phyloP scores from a whole-genome alignment of 2,888 invertebrate genomes.

The Drosophila mettleri region DNA sequence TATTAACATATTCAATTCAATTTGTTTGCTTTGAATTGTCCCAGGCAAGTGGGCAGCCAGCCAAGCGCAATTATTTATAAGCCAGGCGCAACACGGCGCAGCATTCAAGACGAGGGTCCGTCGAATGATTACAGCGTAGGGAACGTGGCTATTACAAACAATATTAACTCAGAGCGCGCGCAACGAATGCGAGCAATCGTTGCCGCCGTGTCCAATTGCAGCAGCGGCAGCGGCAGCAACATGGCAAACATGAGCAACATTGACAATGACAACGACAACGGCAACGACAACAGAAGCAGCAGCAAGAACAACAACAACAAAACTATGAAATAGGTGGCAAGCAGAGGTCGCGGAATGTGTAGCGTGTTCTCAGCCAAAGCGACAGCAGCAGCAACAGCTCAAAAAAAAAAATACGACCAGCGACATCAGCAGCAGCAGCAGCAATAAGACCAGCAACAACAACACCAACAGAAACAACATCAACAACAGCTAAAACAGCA shows the following conservation, averaged over 20 bases:
- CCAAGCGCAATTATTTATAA: slow-evolving; percentile 53
- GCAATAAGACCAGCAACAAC: background rate
- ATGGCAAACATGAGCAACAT: slow-evolving; percentile 44
- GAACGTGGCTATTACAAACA: slow-evolving; percentile 78
- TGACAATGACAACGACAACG: slow-evolving; percentile 38
- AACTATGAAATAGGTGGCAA: slow-evolving; percentile 78
- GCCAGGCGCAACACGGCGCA: background rate
- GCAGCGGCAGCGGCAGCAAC: slow-evolving; percentile 21
- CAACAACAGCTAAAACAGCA: background rate
- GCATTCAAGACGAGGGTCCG: background rate
- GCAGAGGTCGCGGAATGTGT: slow-evolving; percentile 68
- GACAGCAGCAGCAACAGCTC: slow-evolving; percentile 38
- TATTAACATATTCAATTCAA: slow-evolving; percentile 79
- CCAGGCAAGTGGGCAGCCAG: slow-evolving; percentile 32
- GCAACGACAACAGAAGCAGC: slow-evolving; percentile 33
- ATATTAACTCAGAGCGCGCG: slow-evolving; percentile 60
- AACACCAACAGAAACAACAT: background rate
- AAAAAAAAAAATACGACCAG: background rate
- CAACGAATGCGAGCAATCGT: slow-evolving; percentile 55
- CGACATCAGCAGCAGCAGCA: slow-evolving; percentile 3
- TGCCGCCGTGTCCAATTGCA: slow-evolving; percentile 63
- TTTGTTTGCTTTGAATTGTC: slow-evolving; percentile 69
- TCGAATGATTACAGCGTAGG: slow-evolving; percentile 62
- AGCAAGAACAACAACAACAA: slow-evolving; percentile 40
- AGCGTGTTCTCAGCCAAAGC: slow-evolving; percentile 55